phyloP scores from a whole-genome alignment of 2,113 vertebrate genomes.

The Triplophysa tibetana region DNA sequence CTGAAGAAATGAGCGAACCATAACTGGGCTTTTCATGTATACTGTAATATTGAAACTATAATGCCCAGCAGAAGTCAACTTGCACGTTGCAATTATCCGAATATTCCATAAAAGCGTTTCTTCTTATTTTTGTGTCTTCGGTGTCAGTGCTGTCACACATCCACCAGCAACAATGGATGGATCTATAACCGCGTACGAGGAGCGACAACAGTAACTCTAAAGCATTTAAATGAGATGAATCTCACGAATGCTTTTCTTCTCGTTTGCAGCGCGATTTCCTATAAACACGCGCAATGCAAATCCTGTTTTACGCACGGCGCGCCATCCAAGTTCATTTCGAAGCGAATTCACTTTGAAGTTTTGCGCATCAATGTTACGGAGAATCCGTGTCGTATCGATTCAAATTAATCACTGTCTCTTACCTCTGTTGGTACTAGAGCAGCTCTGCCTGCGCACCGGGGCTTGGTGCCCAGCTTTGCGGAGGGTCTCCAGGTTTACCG shows the following conservation, averaged over 20 bases:
- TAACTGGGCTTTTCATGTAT: neutral
- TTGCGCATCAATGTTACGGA: slow-evolving; percentile 52
- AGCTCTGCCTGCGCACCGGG: slow-evolving; percentile 88
- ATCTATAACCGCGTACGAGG: slow-evolving; percentile 21
- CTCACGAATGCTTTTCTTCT: neutral
- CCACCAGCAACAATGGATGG: slow-evolving; percentile 24
- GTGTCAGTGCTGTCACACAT: slow-evolving; percentile 29
- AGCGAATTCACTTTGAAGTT: slow-evolving; percentile 73
- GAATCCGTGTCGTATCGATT: slow-evolving; percentile 36
- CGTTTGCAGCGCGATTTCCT: neutral
- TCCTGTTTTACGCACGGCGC: slow-evolving; percentile 9
- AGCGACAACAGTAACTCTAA: slow-evolving; percentile 4
- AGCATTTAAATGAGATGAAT: neutral
- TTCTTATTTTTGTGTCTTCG: neutral
- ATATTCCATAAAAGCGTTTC: neutral
- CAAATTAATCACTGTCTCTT: slow-evolving; percentile 59
- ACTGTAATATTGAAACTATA: neutral
- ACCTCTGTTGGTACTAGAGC: slow-evolving; percentile 88
- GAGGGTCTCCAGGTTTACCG: slow-evolving; percentile 86
- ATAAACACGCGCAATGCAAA: neutral
- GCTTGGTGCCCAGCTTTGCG: slow-evolving; percentile 87
- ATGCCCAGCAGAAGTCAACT: neutral
- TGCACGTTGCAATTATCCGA: slow-evolving; percentile 24
- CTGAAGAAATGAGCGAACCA: slow-evolving; percentile 12
- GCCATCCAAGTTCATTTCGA: slow-evolving; percentile 45